Percentiles rank a stretch among this genome's conserved stretches.
phyloP scores from a whole-genome alignment of 2,888 invertebrate species.

The Clitarchus hookeri region DNA sequence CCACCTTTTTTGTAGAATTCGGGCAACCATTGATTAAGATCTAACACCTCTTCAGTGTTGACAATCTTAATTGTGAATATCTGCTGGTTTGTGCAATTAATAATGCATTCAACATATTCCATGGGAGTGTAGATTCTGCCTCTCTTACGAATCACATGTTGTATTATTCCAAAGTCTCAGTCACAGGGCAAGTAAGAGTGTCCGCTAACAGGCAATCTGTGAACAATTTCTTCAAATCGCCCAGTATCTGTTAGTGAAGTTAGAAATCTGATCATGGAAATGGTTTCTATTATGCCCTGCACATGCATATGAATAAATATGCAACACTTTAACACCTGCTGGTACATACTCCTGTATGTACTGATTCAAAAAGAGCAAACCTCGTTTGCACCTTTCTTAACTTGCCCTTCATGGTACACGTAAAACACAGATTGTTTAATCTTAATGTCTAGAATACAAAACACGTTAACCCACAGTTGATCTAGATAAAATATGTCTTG shows the following conservation, averaged over 20 bases:
- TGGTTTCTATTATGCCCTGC: conserved; percentile 18
- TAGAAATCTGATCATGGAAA: conserved; percentile 11
- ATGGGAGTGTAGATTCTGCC: conserved; percentile 23
- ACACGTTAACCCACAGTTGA: background rate
- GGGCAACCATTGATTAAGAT: conserved; percentile 8
- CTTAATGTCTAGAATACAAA: background rate
- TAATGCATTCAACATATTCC: no score
- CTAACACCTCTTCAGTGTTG: background rate
- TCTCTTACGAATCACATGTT: conserved; percentile 23
- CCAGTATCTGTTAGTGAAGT: background rate
- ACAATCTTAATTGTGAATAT: background rate
- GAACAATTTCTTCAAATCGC: no score
- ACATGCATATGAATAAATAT: conserved; percentile 18
- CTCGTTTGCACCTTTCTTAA: conserved; percentile 25
- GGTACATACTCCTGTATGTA: conserved; percentile 17
- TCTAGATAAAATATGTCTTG: no score
- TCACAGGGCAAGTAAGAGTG: background rate
- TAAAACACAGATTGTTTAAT: background rate
- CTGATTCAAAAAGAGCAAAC: background rate
- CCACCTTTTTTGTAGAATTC: conserved; percentile 11
- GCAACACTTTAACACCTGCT: conserved; percentile 21
- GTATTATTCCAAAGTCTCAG: background rate
- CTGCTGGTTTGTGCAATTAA: conserved; percentile 5
- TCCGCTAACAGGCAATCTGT: conserved; percentile 16
- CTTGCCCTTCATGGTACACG: conserved; percentile 15